These are phyloP conservation scores for Pedicia rivosa DNA, from an alignment of 2,888 invertebrate species.

Conservation along the genomic window DNA sequence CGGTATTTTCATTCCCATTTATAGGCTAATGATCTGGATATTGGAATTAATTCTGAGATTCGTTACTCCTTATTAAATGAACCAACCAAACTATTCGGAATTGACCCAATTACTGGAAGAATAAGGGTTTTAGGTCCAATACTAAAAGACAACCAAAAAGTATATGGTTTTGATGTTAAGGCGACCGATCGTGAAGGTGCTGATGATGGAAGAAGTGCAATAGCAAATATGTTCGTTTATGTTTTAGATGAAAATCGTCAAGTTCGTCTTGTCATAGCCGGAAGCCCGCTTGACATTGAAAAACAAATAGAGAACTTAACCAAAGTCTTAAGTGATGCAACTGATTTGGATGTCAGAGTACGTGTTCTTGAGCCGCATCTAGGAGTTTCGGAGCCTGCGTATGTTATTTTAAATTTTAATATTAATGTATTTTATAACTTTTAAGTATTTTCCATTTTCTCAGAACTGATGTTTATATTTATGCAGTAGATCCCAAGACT, in stretches of 20 bases:
- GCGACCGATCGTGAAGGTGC: slow-evolving; percentile 69
- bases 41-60: slow-evolving; percentile 59
- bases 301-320: slow-evolving; percentile 53
- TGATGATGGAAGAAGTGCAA: slow-evolving; percentile 67
- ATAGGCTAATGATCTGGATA: slow-evolving; percentile 62
- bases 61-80: slow-evolving; percentile 68
- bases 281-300: slow-evolving; percentile 61
- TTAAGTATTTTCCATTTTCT: slow-evolving; percentile 19
- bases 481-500: slow-evolving; percentile 66
- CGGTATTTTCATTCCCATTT: no score
- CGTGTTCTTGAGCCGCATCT: slow-evolving; percentile 59
- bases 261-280: slow-evolving; percentile 59
- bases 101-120: slow-evolving; percentile 60
- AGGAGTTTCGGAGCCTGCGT: slow-evolving; percentile 34
- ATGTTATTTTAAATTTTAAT: slow-evolving; percentile 15
- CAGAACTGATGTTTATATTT: slow-evolving; percentile 74
- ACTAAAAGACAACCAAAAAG: slow-evolving; percentile 47
- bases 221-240: slow-evolving; percentile 75
- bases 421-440: slow-evolving; percentile 2
- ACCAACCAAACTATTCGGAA: slow-evolving; percentile 56
- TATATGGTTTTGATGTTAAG: slow-evolving; percentile 76
- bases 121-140: slow-evolving; percentile 57
- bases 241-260: slow-evolving; percentile 68
- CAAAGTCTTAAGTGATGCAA: slow-evolving; percentile 48
- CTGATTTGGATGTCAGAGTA: slow-evolving; percentile 63